phyloP scores from a whole-genome alignment of 2,797 vertebrate species.

The Myripristis murdjan region DNA sequence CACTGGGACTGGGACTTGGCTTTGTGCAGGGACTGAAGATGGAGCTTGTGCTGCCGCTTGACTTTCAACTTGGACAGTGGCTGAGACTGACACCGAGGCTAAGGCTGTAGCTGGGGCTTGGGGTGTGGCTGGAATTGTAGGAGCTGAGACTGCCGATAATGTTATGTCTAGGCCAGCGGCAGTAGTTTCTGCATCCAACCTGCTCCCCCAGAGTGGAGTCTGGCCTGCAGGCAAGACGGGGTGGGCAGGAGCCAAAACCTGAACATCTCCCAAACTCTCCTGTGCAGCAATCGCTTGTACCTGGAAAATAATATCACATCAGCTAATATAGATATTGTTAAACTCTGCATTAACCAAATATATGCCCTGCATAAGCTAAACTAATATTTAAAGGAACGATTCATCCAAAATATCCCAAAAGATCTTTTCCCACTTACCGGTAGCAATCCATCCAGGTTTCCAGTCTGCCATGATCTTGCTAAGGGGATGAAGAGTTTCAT shows the following conservation, averaged over 20 bases:
- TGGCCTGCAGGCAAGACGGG: constrained; percentile 61
- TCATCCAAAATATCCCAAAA: too few relatives aligned
- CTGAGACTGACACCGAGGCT: constrained; percentile 43
- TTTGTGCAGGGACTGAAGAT: constrained; percentile 52
- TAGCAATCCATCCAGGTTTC: too few relatives aligned
- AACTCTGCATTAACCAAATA: constrained; percentile 29
- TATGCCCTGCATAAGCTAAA: constrained; percentile 61
- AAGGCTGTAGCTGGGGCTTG: constrained; percentile 31
- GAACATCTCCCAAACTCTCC: constrained; percentile 62
- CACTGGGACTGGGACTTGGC: constrained; percentile 44
- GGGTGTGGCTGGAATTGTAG: constrained; percentile 26
- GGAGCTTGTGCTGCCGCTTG: constrained; percentile 55
- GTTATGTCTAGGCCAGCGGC: constrained; percentile 44
- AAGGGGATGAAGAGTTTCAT: too few relatives aligned
- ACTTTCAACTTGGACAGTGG: constrained; percentile 47
- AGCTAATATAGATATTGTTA: constrained; percentile 4
- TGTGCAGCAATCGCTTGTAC: constrained; percentile 56
- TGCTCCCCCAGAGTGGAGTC: constrained; percentile 61
- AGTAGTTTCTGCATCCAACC: constrained; percentile 63
- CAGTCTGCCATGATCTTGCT: too few relatives aligned
- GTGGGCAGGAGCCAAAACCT: constrained; percentile 54
- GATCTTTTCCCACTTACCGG: too few relatives aligned
- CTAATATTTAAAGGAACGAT: too few relatives aligned
- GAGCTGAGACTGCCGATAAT: constrained; percentile 19
- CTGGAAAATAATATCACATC: constrained; percentile 34